Conservation (phyloP, 35 echinoderm and acorn worm species). For the Anneissia japonica region DNA sequence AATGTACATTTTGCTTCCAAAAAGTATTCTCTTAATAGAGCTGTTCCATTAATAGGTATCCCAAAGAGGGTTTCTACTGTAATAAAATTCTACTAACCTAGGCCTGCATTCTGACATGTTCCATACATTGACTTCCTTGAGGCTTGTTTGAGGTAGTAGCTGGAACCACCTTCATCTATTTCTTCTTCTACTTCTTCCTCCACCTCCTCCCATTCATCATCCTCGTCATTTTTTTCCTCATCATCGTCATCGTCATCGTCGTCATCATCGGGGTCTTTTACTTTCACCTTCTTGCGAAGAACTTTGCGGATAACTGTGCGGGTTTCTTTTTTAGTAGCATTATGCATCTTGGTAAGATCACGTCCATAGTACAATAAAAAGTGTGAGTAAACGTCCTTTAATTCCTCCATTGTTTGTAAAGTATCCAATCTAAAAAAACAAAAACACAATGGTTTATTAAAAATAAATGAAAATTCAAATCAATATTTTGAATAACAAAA, state of each 20-base stretch:
- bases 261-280: conserved; percentile 42
- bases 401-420: conserved; percentile 75
- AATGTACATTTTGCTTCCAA: too few species aligned
- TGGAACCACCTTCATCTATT: conserved; percentile 54
- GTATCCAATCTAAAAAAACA: conserved; percentile 55
- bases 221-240: conserved; percentile 38
- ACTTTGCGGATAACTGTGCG: conserved; percentile 54
- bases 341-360: conserved; percentile 90
- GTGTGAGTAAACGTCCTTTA: conserved; percentile 91
- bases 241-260: conserved; percentile 24
- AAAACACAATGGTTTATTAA: neutral
- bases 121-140: conserved; percentile 90
- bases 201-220: conserved; percentile 60
- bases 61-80: too few species aligned
- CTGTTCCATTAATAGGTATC: too few species aligned
- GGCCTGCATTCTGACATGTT: conserved; percentile 72
- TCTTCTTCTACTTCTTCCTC: conserved; percentile 65
- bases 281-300: conserved; percentile 33
- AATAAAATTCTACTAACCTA: conserved; percentile 80
- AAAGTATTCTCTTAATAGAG: too few species aligned
- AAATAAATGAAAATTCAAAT: too few species aligned
- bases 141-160: conserved; percentile 88
- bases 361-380: conserved; percentile 92
- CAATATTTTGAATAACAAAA: too few species aligned
- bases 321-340: conserved; percentile 31